These are phyloP conservation scores for Eupithecia dodoneata DNA, from an alignment of 2,888 invertebrate genomes.

Conservation along the genomic window DNA sequence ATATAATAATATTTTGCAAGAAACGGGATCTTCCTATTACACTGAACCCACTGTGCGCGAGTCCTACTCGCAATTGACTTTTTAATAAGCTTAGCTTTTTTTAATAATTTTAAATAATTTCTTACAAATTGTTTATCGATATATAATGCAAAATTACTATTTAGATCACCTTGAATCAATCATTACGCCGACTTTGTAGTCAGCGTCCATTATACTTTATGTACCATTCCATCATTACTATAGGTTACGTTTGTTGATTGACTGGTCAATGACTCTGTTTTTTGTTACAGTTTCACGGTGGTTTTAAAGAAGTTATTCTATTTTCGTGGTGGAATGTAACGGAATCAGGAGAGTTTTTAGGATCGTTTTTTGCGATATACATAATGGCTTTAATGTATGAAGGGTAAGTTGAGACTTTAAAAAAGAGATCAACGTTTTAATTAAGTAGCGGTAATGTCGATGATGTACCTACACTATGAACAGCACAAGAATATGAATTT, in stretches of 20 bases:
- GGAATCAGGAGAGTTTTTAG: conserved; percentile 90
- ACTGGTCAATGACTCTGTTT: conserved; percentile 15
- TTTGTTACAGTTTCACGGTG: conserved; percentile 91
- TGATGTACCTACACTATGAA: not conserved
- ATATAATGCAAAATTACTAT: not conserved
- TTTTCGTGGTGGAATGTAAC: conserved; percentile 93
- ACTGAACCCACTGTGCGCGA: too few species aligned
- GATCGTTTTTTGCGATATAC: conserved; percentile 96
- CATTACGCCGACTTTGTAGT: not conserved
- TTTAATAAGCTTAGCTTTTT: not conserved
- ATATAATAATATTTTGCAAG: too few species aligned
- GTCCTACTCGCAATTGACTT: too few species aligned
- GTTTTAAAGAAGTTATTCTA: conserved; percentile 89
- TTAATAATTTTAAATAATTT: not conserved
- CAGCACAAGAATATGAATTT: not conserved
- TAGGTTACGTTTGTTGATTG: too few species aligned
- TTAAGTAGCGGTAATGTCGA: not conserved
- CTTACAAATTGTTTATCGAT: not conserved
- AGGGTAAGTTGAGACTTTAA: conserved; percentile 85
- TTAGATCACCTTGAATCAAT: not conserved
- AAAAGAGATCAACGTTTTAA: not conserved
- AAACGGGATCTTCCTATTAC: too few species aligned
- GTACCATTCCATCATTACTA: too few species aligned
- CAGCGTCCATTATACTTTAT: too few species aligned
- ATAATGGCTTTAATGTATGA: conserved; percentile 97